phyloP scores from a whole-genome alignment of 2,888 invertebrate species.

The Drosophila macrospina region DNA sequence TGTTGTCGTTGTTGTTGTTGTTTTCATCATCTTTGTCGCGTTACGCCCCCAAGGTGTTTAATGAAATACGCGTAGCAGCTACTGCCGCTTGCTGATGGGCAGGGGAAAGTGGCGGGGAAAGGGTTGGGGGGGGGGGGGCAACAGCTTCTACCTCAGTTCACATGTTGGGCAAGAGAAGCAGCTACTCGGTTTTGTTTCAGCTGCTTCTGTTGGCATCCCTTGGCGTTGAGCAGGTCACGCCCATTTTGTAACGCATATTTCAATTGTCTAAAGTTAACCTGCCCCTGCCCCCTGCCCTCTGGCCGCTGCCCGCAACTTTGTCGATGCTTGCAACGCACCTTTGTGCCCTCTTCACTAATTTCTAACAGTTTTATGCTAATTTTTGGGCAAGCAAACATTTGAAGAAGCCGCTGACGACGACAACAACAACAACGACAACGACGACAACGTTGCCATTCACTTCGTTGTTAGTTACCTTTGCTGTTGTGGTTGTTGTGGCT shows the following conservation, averaged over 20 bases:
- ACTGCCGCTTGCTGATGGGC: not conserved
- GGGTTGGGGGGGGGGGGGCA: not conserved
- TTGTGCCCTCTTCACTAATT: constrained; percentile 45
- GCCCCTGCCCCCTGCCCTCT: not conserved
- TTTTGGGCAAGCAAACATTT: constrained; percentile 59
- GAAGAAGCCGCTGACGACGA: constrained; percentile 48
- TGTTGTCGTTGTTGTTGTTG: constrained; percentile 14
- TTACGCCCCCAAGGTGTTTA: constrained; percentile 52
- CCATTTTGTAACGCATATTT: constrained; percentile 47
- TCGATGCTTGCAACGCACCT: constrained; percentile 11
- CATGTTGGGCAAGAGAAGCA: not conserved
- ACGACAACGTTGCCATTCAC: constrained; percentile 45
- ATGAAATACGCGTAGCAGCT: constrained; percentile 32
- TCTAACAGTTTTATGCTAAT: constrained; percentile 79
- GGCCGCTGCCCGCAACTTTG: too few species aligned
- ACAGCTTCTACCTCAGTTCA: not conserved
- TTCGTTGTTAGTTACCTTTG: constrained; percentile 21
- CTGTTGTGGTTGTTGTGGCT: constrained; percentile 16
- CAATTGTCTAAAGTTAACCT: constrained; percentile 51
- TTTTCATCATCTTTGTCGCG: constrained; percentile 45
- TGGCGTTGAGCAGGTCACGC: constrained; percentile 6
- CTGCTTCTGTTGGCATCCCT: constrained; percentile 12
- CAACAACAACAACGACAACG: constrained; percentile 17
- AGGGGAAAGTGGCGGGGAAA: not conserved
- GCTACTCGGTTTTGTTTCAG: not conserved